These are phyloP conservation scores for Salvelinus namaycush DNA, from an alignment of 2,113 vertebrate genomes.

Conservation along the genomic window DNA sequence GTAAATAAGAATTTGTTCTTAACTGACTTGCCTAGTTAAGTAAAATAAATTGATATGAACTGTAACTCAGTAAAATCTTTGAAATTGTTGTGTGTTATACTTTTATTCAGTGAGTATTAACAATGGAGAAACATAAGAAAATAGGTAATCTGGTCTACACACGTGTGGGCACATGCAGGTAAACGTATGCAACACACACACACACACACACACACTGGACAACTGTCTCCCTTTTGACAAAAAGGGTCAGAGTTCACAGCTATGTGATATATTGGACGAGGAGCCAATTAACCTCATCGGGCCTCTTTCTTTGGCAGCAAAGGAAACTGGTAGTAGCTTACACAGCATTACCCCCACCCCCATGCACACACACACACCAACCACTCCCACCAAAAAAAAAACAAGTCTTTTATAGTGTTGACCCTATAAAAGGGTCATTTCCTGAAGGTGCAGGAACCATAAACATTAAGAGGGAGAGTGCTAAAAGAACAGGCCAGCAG, in stretches of 20 bases:
- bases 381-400: slow-evolving; percentile 76
- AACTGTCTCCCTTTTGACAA: slow-evolving; percentile 82
- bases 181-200: slow-evolving; percentile 36
- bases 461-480: slow-evolving; percentile 81
- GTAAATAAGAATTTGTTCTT: too few species aligned
- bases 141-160: slow-evolving; percentile 19
- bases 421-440: slow-evolving; percentile 89
- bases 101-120: too few species aligned
- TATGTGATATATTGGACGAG: slow-evolving; percentile 86
- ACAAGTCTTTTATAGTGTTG: slow-evolving; percentile 91
- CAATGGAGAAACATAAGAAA: too few species aligned
- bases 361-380: slow-evolving; percentile 54
- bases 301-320: slow-evolving; percentile 81
- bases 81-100: too few species aligned
- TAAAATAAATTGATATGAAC: too few species aligned
- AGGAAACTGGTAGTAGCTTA: slow-evolving; percentile 79
- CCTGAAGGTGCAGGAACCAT: slow-evolving; percentile 91
- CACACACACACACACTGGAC: slow-evolving; percentile 63
- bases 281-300: slow-evolving; percentile 86
- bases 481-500: slow-evolving; percentile 74
- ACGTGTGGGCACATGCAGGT: slow-evolving; percentile 22
- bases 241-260: slow-evolving; percentile 85
- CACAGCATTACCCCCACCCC: slow-evolving; percentile 68
- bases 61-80: too few species aligned
- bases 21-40: too few species aligned